Base-by-base conservation (phyloP, 2,113 vertebrate species). In the Aldabrachelys gigantea region DNA sequence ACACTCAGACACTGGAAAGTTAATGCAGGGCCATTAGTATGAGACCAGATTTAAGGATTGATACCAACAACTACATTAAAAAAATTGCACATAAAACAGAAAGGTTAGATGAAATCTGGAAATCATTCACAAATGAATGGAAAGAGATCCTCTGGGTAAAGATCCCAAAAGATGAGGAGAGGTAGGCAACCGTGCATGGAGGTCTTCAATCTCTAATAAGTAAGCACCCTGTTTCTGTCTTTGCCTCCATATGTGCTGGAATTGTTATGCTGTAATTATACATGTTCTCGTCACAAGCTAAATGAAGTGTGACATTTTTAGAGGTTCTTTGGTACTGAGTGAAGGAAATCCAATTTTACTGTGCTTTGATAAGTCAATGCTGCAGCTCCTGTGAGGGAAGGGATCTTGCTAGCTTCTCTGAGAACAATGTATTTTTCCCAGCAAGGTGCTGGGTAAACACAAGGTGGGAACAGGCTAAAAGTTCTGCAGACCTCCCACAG, bases 61-160 rank as follows among this genome's bases (percentile, higher is more conserved):
- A 85, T 6, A 52, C 47, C 89, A 95, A 53, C 69, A 96, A 80
- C 47, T 89, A 27, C 2, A 4, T 92, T 50, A 44, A 91, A 50
- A 84, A 80, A 52, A 80, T 54, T 79, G 80, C 27, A 35, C 80
- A 90, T 3, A 22, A 94, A 94, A 54, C 3, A 94, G 80, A 86
- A 92, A 22, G 35, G 31, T 59, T 84, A 44, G 29, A 49, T 87
- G 19, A 90, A 92, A 50, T 38, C 59, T 87, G 52, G 85, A 89
- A 88, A 92, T 47, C 49, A 89, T 54, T 94, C 44, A 84, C 31
- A 96, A 92, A 54, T 78, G 57, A 53, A 54, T 59, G 52, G n/a
- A 89, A 89, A 87, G 87, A 89, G 38, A 72, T 93, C 54, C 87
- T 83, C 80, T 94, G 62, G 93, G 88, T 96, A 54, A 94, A 91